Conservation (phyloP, 2,888 invertebrate species). For the Galerucella calmariensis region DNA sequence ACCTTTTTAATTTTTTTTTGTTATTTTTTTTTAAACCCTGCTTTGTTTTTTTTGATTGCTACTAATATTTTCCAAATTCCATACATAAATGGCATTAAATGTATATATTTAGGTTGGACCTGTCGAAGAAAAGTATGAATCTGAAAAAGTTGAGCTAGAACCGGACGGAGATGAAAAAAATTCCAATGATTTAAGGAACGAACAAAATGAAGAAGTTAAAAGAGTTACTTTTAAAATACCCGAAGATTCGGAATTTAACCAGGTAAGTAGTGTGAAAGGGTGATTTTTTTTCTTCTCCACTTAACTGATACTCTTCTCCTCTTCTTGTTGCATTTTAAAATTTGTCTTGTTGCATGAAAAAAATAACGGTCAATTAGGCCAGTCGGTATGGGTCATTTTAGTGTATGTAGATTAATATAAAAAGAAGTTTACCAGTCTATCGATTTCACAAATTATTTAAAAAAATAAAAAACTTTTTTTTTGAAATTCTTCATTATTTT, state of each 20-base stretch:
- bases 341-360: no score
- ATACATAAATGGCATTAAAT: conserved; percentile 18
- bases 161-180: conserved; percentile 42
- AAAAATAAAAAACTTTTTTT: no score
- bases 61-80: not conserved
- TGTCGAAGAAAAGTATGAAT: conserved; percentile 49
- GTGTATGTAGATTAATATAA: no score
- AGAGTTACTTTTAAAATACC: conserved; percentile 53
- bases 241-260: conserved; percentile 41
- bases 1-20: not conserved
- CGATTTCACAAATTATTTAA: no score
- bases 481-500: no score
- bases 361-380: no score
- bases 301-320: not conserved
- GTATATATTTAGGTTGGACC: conserved; percentile 50
- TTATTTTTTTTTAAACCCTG: not conserved
- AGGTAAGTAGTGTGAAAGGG: conserved; percentile 29
- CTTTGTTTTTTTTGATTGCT: not conserved
- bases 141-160: conserved; percentile 45
- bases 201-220: conserved; percentile 43
- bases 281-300: not conserved
- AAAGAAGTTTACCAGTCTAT: no score
- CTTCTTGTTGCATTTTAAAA: no score
- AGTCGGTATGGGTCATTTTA: no score
- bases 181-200: conserved; percentile 33